Conservation (phyloP, 2,797 vertebrate species). For the Jordanella pulchra region DNA sequence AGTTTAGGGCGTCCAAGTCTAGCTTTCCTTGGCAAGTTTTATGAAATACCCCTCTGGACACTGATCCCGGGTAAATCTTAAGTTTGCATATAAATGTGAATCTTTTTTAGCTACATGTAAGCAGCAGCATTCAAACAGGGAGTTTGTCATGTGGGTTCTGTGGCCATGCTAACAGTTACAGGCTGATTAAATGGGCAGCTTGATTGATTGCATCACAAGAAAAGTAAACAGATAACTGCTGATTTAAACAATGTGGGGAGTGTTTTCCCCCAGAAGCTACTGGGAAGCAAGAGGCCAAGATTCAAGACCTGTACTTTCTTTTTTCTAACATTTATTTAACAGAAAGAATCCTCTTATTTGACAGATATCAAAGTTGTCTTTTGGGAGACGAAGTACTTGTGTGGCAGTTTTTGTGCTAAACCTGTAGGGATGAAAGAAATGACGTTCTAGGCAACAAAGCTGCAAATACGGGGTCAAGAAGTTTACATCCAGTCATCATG, state of each 20-base stretch:
- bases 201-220: neutral
- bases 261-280: neutral
- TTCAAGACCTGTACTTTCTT: too few species aligned
- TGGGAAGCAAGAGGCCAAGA: neutral
- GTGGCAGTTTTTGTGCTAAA: neutral
- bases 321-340: too few species aligned
- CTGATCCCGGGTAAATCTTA: neutral
- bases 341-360: neutral
- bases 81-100: neutral
- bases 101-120: neutral
- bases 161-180: neutral
- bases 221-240: neutral
- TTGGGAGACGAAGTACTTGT: neutral
- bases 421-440: neutral
- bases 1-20: too few species aligned
- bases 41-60: neutral
- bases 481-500: neutral
- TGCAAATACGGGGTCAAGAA: neutral
- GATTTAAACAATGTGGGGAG: neutral
- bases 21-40: neutral
- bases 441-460: neutral
- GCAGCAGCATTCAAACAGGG: too few species aligned
- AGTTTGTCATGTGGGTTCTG: neutral
- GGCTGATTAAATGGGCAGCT: neutral
- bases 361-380: neutral